A percentile compares a stretch with the other conserved stretches of the same genome.
Evolutionary conservation across 2,113 vertebrate genomes (phyloP).

Genomic region (Shinisaurus crocodilurus): DNA sequence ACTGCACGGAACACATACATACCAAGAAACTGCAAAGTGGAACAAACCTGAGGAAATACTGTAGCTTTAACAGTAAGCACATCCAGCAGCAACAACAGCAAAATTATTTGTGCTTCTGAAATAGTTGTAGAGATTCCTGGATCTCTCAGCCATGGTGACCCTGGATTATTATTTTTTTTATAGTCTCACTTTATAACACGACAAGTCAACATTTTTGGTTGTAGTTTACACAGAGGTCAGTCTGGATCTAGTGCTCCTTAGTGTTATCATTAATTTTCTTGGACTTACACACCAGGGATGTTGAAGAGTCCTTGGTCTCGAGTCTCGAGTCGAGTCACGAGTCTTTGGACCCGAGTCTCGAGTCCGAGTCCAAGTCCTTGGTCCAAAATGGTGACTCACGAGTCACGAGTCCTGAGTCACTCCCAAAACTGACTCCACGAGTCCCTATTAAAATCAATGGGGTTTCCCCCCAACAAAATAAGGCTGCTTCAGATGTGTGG

Average conservation of each 20-base stretch:
- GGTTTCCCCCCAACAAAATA: no score
- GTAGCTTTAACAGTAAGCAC: background rate
- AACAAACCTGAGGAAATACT: background rate
- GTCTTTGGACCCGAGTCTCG: no score
- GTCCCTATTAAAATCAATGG: no score
- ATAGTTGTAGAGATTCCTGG: background rate
- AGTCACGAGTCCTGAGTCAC: no score
- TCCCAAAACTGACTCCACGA: no score
- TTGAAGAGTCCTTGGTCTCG: no score
- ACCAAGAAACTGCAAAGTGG: background rate
- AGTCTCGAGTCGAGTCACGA: no score
- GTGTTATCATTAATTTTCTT: background rate
- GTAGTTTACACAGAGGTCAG: background rate
- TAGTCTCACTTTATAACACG: background rate
- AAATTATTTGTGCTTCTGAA: background rate
- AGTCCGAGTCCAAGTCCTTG: no score
- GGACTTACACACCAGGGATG: no score
- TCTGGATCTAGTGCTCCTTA: background rate
- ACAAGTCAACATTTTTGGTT: background rate
- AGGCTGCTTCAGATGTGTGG: no score
- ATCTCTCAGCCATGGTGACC: background rate
- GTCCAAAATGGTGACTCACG: no score
- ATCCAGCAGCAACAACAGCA: background rate
- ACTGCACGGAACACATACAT: background rate
- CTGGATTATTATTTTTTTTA: background rate